Evolutionary conservation across 1,140 invertebrate species (phyloP).

Genomic region (Drosophila littoralis): DNA sequence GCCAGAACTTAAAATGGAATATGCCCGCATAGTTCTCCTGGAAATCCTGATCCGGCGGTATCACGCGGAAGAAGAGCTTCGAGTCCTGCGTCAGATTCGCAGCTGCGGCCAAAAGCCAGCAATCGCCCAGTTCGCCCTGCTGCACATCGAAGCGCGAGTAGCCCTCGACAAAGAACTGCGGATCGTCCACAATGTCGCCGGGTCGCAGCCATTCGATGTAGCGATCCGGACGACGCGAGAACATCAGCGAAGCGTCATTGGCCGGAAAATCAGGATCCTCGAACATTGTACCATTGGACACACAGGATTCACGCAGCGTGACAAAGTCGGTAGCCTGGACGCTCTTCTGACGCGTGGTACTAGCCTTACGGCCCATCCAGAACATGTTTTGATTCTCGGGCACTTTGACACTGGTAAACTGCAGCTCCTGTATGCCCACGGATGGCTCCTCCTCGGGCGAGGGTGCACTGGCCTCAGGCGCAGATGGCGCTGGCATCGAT

Average conservation of each 20-base stretch:
- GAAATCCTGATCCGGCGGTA: slow-evolving; percentile 97
- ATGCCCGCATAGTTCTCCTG: slow-evolving; percentile 96
- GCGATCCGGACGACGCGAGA: slow-evolving; percentile 89
- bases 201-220: slow-evolving; percentile 94
- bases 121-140: slow-evolving; percentile 98
- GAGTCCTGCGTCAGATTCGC: slow-evolving; percentile 96
- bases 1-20: slow-evolving; percentile 98
- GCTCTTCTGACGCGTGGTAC: slow-evolving; percentile 60
- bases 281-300: slow-evolving; percentile 90
- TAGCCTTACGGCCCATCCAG: slow-evolving; percentile 76
- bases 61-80: slow-evolving; percentile 95
- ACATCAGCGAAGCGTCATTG: slow-evolving; percentile 91
- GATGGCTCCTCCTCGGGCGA: slow-evolving; percentile 70
- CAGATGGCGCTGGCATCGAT: slow-evolving; percentile 55
- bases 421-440: slow-evolving; percentile 68
- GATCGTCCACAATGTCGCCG: slow-evolving; percentile 93
- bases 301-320: slow-evolving; percentile 88
- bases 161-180: slow-evolving; percentile 96
- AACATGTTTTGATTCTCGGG: slow-evolving; percentile 80
- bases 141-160: slow-evolving; percentile 98
- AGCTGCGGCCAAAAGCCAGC: slow-evolving; percentile 98
- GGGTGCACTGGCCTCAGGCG: slow-evolving; percentile 58
- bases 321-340: slow-evolving; percentile 88
- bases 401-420: slow-evolving; percentile 78
- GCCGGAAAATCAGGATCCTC: slow-evolving; percentile 96